These are phyloP conservation scores for Numida meleagris DNA, from an alignment of 2,113 vertebrate species.

Conservation along the genomic window DNA sequence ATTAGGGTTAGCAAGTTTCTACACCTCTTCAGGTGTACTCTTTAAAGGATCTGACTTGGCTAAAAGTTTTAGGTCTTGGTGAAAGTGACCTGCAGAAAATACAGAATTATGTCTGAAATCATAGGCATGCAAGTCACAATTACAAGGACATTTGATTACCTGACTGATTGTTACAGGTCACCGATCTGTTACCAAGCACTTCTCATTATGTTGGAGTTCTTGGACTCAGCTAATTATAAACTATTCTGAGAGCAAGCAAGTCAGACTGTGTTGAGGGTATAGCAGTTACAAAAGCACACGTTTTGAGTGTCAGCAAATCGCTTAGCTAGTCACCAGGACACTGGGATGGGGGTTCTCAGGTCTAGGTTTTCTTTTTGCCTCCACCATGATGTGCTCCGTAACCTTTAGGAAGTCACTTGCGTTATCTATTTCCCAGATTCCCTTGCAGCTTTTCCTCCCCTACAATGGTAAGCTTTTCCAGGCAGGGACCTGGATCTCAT, in stretches of 20 bases:
- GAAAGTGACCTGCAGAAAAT: not conserved
- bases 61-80: not conserved
- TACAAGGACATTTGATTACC: not conserved
- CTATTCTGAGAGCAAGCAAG: not conserved
- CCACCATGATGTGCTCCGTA: not conserved
- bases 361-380: not conserved
- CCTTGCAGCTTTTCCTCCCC: not conserved
- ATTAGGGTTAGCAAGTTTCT: not conserved
- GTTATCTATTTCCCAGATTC: not conserved
- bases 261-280: not conserved
- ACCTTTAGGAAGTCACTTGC: not conserved
- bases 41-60: not conserved
- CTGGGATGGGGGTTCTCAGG: rapidly evolving
- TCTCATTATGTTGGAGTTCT: not conserved
- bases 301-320: not conserved
- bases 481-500: not conserved
- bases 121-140: not conserved
- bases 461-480: not conserved
- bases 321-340: not conserved
- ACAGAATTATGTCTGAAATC: not conserved
- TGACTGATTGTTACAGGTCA: not conserved
- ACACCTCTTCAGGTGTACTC: not conserved
- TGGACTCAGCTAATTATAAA: not conserved
- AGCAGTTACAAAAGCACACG: rapidly evolving
- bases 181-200: not conserved